A percentile compares a stretch with the other conserved stretches of the same genome.
Evolutionary conservation across 2,888 invertebrate species (phyloP).

Genomic region (Xylophagus ater): DNA sequence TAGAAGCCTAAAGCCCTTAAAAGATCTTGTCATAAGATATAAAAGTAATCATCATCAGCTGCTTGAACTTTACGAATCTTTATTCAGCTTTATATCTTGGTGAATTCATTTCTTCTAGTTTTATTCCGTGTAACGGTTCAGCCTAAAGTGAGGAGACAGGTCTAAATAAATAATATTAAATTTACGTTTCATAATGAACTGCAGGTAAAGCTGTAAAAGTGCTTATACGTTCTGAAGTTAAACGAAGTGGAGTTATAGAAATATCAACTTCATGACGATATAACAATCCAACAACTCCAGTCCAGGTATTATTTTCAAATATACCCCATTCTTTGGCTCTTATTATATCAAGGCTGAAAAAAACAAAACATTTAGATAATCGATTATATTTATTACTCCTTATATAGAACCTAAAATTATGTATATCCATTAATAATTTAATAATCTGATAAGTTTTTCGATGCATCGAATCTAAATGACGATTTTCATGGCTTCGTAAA

Average conservation of each 20-base stretch:
- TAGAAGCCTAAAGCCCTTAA: too few relatives aligned
- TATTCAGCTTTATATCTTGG: too few relatives aligned
- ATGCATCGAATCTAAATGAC: conserved; percentile 2
- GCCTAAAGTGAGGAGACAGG: too few relatives aligned
- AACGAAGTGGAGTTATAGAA: not conserved
- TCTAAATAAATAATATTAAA: too few relatives aligned
- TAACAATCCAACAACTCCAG: not conserved
- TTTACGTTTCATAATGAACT: too few relatives aligned
- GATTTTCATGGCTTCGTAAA: not conserved
- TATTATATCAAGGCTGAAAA: not conserved
- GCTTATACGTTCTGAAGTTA: not conserved
- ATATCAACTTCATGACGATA: not conserved
- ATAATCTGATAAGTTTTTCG: conserved; percentile 1
- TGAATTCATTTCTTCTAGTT: too few relatives aligned
- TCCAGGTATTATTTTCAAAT: conserved; percentile 3
- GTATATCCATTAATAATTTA: not conserved
- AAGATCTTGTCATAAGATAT: too few relatives aligned
- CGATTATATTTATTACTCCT: not conserved
- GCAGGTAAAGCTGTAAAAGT: too few relatives aligned
- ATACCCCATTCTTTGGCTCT: not conserved
- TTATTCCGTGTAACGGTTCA: too few relatives aligned
- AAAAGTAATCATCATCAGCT: too few relatives aligned
- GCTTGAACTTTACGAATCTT: too few relatives aligned
- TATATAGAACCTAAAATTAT: conserved; percentile 2
- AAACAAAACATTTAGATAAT: not conserved